phyloP scores from a whole-genome alignment of 2,113 vertebrate species.

The Echinops telfairi region DNA sequence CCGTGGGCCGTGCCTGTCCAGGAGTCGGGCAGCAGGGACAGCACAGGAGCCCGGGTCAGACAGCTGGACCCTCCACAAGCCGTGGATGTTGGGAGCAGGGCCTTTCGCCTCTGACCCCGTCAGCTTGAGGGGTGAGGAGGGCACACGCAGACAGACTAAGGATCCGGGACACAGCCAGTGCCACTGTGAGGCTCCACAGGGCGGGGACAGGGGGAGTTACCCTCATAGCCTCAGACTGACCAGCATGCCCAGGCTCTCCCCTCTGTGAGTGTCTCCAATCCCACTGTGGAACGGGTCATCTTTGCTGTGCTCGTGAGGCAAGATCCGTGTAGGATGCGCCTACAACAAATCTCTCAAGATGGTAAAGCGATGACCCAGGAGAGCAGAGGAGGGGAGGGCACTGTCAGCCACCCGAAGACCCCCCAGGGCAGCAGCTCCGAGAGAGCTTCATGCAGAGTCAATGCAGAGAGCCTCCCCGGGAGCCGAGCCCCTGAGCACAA shows the following conservation, averaged over 20 bases:
- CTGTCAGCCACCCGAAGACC: not conserved
- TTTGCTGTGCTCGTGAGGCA: not conserved
- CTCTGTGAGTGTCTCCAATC: not conserved
- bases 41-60: too few species aligned
- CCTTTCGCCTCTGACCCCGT: not conserved
- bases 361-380: not conserved
- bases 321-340: too few species aligned
- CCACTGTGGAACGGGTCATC: not conserved
- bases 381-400: not conserved
- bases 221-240: too few species aligned
- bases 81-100: too few species aligned
- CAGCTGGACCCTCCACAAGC: too few species aligned
- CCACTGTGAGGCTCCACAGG: not conserved
- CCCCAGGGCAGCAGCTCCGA: not conserved
- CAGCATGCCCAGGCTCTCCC: too few species aligned
- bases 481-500: too few species aligned
- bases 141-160: not conserved
- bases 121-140: not conserved
- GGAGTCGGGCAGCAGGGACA: rapidly evolving
- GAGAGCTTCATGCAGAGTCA: not conserved
- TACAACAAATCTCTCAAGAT: not conserved
- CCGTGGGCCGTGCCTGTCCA: rapidly evolving
- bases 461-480: not conserved
- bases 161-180: not conserved
- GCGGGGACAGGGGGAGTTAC: not conserved